Evolutionary conservation across 1,140 invertebrate species (phyloP).

Genomic region (Andricus grossulariae): DNA sequence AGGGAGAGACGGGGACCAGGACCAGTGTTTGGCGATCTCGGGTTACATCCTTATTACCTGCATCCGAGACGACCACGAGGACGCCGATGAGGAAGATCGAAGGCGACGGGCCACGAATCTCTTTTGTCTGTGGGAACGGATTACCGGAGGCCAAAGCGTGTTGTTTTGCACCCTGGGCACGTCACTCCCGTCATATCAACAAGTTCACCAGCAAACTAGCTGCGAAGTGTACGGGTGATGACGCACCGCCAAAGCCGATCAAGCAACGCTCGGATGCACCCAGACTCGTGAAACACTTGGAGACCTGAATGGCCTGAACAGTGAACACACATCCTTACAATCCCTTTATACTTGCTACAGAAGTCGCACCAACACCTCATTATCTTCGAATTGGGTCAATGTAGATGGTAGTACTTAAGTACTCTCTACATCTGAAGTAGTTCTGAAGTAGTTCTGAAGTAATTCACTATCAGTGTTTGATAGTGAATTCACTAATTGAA

Average conservation of each 20-base stretch:
- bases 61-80: conserved; percentile 63
- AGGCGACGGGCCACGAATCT: conserved; percentile 70
- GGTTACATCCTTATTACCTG: conserved; percentile 72
- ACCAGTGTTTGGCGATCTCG: conserved; percentile 60
- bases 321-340: not conserved
- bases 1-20: conserved; percentile 54
- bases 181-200: conserved; percentile 61
- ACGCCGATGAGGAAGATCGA: conserved; percentile 67
- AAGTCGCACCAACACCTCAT: not conserved
- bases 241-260: conserved; percentile 68
- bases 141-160: conserved; percentile 60
- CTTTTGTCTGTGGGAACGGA: conserved; percentile 74
- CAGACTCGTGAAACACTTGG: conserved; percentile 46
- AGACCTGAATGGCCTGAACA: conserved; percentile 1
- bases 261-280: conserved; percentile 64
- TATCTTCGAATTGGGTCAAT: conserved; percentile 1
- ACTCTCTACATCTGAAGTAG: too few relatives aligned
- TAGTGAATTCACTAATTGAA: too few relatives aligned
- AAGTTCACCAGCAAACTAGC: conserved; percentile 43
- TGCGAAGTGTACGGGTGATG: conserved; percentile 65
- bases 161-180: conserved; percentile 64
- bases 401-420: not conserved
- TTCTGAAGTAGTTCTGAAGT: too few relatives aligned
- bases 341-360: not conserved
- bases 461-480: too few relatives aligned